Evolutionary conservation across 2,888 invertebrate genomes (phyloP).

Genomic region (Poecilobothrus nobilitatus): DNA sequence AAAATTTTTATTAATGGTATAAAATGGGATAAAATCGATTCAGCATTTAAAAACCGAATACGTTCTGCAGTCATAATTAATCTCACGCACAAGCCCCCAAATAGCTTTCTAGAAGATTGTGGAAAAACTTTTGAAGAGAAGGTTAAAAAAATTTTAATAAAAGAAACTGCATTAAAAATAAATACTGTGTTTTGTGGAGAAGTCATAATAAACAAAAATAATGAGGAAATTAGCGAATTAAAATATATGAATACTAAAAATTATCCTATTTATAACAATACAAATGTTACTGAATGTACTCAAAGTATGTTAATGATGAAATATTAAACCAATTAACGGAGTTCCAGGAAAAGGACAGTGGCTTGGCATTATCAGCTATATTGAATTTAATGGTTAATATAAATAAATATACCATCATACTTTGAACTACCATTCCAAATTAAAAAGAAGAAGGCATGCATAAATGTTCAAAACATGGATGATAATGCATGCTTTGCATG

Average conservation of each 20-base stretch:
- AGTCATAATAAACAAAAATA: too few species aligned
- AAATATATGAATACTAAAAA: slow-evolving; percentile 13
- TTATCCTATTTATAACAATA: not conserved
- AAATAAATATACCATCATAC: slow-evolving; percentile 16
- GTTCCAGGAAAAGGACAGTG: slow-evolving; percentile 14
- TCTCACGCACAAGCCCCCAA: slow-evolving; percentile 8
- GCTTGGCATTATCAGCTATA: slow-evolving; percentile 16
- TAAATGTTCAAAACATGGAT: slow-evolving; percentile 29
- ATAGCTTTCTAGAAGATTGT: slow-evolving; percentile 10
- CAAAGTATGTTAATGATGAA: not conserved
- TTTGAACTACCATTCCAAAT: slow-evolving; percentile 23
- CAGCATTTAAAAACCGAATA: slow-evolving; percentile 9
- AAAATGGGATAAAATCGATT: too few species aligned
- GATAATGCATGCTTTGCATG: slow-evolving; percentile 28
- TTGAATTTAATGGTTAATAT: slow-evolving; percentile 13
- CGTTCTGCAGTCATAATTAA: slow-evolving; percentile 1
- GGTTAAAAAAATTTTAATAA: not conserved
- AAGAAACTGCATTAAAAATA: slow-evolving; percentile 2
- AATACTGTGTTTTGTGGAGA: slow-evolving; percentile 4
- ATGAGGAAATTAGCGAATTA: slow-evolving; percentile 8
- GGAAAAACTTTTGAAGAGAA: not conserved
- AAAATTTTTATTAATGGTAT: too few species aligned
- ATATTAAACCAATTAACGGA: not conserved
- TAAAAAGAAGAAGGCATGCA: slow-evolving; percentile 21
- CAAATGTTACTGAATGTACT: not conserved